Conservation (phyloP, 2,888 invertebrate species). For the Ochropleura leucogaster region DNA sequence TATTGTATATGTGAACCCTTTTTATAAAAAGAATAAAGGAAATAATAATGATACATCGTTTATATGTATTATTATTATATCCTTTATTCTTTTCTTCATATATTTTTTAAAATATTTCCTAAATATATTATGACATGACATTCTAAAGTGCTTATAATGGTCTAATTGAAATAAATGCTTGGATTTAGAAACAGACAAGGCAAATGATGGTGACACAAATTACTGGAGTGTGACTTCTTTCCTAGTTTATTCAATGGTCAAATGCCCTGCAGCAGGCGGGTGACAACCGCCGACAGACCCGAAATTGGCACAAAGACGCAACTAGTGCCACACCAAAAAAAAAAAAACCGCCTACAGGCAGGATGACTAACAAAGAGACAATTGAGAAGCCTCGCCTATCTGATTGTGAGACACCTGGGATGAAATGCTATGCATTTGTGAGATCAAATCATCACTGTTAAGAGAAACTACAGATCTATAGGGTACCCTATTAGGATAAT, state of each 20-base stretch:
- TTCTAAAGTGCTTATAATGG: too few relatives aligned
- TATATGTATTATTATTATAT: too few relatives aligned
- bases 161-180: too few relatives aligned
- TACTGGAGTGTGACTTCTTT: constrained; percentile 22
- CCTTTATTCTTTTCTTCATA: too few relatives aligned
- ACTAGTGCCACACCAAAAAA: too few relatives aligned
- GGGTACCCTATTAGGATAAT: neutral
- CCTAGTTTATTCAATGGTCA: neutral
- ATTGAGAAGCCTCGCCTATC: constrained; percentile 54
- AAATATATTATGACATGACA: too few relatives aligned
- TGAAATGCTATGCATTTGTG: constrained; percentile 47
- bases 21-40: too few relatives aligned
- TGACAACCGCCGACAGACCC: constrained; percentile 61
- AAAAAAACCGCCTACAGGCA: constrained; percentile 58
- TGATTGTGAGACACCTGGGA: constrained; percentile 57
- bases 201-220: neutral
- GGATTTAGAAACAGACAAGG: too few relatives aligned
- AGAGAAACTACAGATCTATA: neutral
- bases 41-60: too few relatives aligned
- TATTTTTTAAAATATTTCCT: too few relatives aligned
- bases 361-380: constrained; percentile 65
- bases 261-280: constrained; percentile 48
- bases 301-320: too few relatives aligned
- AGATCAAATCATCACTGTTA: constrained; percentile 47
- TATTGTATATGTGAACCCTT: too few relatives aligned